Conservation (phyloP, 2,888 invertebrate species). For the Plusia festucae region DNA sequence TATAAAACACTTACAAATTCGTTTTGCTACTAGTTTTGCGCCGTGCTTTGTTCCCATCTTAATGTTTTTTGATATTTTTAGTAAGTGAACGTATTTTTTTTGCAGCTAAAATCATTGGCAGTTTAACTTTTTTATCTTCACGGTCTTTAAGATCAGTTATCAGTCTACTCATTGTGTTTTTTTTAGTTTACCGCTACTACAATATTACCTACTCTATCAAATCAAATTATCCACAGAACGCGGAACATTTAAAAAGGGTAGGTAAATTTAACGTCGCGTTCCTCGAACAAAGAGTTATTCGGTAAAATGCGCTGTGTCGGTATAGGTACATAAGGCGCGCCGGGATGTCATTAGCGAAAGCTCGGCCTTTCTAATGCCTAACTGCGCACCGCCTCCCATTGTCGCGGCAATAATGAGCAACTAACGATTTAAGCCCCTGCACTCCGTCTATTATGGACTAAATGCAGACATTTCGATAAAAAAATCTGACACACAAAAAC, state of each 20-base stretch:
- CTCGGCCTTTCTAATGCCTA: slow-evolving; percentile 87
- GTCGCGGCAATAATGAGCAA: slow-evolving; percentile 85
- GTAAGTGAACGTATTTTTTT: slow-evolving; percentile 8
- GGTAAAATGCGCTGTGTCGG: slow-evolving; percentile 77
- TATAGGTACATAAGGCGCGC: slow-evolving; percentile 71
- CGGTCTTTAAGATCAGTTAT: slow-evolving; percentile 5
- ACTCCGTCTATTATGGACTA: slow-evolving; percentile 57
- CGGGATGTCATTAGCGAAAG: slow-evolving; percentile 87
- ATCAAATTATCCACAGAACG: slow-evolving; percentile 53
- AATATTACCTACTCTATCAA: slow-evolving; percentile 51
- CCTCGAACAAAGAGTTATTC: slow-evolving; percentile 81
- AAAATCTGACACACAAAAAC: slow-evolving; percentile 22
- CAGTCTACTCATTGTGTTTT: slow-evolving; percentile 18
- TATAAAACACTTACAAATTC: slow-evolving; percentile 3
- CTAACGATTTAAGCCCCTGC: slow-evolving; percentile 81
- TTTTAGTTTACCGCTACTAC: slow-evolving; percentile 18
- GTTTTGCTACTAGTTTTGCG: neutral
- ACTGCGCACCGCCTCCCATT: slow-evolving; percentile 84
- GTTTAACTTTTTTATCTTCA: slow-evolving; percentile 7
- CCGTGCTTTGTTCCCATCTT: neutral
- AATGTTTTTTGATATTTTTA: neutral
- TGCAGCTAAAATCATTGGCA: neutral
- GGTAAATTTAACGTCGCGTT: slow-evolving; percentile 61
- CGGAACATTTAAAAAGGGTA: slow-evolving; percentile 58
- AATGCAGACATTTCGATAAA: slow-evolving; percentile 48